Evolutionary conservation across 35 echinoderm and acorn worm species (phyloP), one percentile per base, ranked within the genome.

Genomic region (Nesometra sesokonis): DNA sequence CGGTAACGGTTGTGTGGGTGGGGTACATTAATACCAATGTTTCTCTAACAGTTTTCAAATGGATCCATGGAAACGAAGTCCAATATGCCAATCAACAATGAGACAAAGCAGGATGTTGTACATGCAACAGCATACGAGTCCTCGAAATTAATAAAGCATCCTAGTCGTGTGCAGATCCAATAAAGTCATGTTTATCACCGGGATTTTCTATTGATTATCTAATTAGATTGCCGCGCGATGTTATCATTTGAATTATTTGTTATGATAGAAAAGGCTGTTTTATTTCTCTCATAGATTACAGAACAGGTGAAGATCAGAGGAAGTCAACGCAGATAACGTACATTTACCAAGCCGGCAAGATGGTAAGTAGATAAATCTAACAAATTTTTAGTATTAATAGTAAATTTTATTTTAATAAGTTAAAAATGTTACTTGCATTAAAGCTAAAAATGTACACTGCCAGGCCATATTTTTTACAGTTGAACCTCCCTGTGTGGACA

Each of bases 321-420:
- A 84, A 90, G 46, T 90, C 96, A 88, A 99, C 96, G 91, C 96
- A 99, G 84, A 90, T 99, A 79, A 80, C 90, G 32, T 94, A 94
- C 88, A 99, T 86, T 79, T 93, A 94, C 77, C 90, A 88, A 77
- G 89, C 96, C 35, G 96, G 92, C 46, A 99, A 99, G 85, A 87
- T 97, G 95, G 95, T 97, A 90, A 97, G 95, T 80, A 0, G 5
- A 32, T 5, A 5, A 80, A 29, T 29, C 29, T n/a, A n/a, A n/a
- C n/a, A n/a, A n/a, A n/a, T n/a, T n/a, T n/a, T n/a, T n/a, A n/a
- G n/a, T n/a, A n/a, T n/a, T n/a, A n/a, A n/a, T n/a, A n/a, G n/a
- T n/a, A n/a, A n/a, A n/a, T 43, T 15, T 43, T 43, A 43, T 43
- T 43, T 7, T 15, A 43, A 7, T 7, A 4, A 43, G 4, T 15